Conservation (phyloP, 1,140 invertebrate species). For the Hermetia illucens region DNA sequence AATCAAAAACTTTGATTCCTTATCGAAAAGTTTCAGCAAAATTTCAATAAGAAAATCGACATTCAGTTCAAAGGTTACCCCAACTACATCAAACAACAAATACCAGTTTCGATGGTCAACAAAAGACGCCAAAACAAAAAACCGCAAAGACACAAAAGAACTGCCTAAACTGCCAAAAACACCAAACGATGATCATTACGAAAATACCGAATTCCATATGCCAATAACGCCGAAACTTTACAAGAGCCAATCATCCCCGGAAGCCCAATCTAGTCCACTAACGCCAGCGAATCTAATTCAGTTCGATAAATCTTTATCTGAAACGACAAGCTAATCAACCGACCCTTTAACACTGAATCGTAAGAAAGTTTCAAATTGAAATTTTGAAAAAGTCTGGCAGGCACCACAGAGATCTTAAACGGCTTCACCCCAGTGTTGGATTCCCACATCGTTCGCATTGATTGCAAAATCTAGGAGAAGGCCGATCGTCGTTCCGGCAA, state of each 20-base stretch:
- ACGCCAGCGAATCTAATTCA: slow-evolving; percentile 1
- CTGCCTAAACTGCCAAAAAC: neutral
- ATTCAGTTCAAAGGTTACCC: slow-evolving; percentile 14
- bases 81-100: slow-evolving; percentile 3
- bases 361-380: slow-evolving; percentile 35
- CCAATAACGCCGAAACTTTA: neutral
- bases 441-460: no score
- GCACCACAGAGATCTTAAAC: slow-evolving; percentile 30
- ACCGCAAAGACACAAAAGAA: neutral
- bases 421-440: no score
- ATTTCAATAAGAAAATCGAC: slow-evolving; percentile 7
- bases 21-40: slow-evolving; percentile 36
- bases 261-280: slow-evolving; percentile 7
- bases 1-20: slow-evolving; percentile 40
- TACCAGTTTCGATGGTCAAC: neutral
- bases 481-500: no score
- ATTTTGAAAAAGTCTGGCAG: slow-evolving; percentile 33
- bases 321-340: slow-evolving; percentile 11
- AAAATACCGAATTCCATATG: slow-evolving; percentile 13
- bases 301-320: neutral
- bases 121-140: slow-evolving; percentile 4
- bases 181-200: slow-evolving; percentile 12
- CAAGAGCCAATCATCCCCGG: slow-evolving; percentile 1
- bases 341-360: slow-evolving; percentile 23
- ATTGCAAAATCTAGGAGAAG: no score